Conservation (phyloP, 2,113 vertebrate species). For the Marmota monax region DNA sequence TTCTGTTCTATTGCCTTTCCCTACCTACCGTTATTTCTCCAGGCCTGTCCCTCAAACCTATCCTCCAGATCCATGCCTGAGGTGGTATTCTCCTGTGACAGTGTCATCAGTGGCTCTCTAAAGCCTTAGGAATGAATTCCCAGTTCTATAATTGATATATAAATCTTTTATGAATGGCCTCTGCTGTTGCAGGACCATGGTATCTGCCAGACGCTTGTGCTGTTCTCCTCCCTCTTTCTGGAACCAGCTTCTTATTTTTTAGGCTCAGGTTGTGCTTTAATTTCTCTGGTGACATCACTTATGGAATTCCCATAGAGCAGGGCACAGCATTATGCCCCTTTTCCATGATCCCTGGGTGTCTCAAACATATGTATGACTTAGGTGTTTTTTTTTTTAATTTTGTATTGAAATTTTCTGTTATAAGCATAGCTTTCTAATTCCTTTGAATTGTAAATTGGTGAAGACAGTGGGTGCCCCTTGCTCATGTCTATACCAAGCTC, state of each 20-base stretch:
- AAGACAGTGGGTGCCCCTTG: neutral
- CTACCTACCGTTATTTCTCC: too few species aligned
- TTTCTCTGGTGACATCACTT: neutral
- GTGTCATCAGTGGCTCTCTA: neutral
- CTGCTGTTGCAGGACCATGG: neutral
- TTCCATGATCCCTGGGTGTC: neutral
- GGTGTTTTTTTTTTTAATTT: neutral
- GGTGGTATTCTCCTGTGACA: neutral
- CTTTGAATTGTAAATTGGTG: neutral
- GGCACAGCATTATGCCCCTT: neutral
- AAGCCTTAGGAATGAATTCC: neutral
- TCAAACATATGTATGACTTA: rapidly evolving
- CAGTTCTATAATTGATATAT: neutral
- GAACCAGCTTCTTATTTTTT: neutral
- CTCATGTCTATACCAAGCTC: rapidly evolving
- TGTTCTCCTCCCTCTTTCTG: too few species aligned
- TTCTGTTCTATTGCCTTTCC: neutral
- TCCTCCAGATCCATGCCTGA: neutral
- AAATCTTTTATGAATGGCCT: neutral
- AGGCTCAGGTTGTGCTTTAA: neutral
- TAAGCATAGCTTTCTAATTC: neutral
- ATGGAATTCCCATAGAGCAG: rapidly evolving
- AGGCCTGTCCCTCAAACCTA: neutral
- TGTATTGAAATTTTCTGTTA: too few species aligned
- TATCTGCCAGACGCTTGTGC: rapidly evolving